Evolutionary conservation across 64 coral and sea anemone species (phyloP).

Genomic region (Acropora yongei): DNA sequence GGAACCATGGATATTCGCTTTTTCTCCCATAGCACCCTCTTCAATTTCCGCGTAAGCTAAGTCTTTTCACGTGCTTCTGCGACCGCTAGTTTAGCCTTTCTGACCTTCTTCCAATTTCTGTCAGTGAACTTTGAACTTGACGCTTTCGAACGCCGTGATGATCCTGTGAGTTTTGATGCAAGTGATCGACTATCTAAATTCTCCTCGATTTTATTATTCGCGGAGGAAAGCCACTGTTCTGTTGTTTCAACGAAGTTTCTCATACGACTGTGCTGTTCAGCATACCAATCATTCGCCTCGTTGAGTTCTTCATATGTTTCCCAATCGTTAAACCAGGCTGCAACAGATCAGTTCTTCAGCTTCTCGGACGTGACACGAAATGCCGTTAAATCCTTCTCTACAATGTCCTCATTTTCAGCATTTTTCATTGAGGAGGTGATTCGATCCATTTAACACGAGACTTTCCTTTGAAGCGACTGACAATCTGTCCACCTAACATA

Average conservation of each 20-base stretch:
- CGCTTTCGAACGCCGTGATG: not conserved
- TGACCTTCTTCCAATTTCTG: not conserved
- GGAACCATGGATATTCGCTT: not conserved
- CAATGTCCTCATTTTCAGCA: not conserved
- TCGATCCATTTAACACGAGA: not conserved
- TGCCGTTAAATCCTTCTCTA: not conserved
- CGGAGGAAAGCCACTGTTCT: not conserved
- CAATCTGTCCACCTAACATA: conserved; percentile 6
- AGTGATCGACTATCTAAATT: not conserved
- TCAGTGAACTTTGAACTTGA: not conserved
- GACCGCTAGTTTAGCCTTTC: conserved; percentile 1
- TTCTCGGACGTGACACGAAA: conserved; percentile 14
- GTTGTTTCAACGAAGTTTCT: conserved; percentile 4
- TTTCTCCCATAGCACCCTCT: not conserved
- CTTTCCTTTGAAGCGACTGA: not conserved
- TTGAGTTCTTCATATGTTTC: not conserved
- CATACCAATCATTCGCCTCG: conserved; percentile 17
- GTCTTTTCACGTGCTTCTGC: not conserved
- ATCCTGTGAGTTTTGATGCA: not conserved
- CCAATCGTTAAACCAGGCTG: not conserved
- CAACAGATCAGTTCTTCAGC: not conserved
- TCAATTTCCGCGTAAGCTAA: not conserved
- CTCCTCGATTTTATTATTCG: not conserved
- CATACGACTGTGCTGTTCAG: not conserved
- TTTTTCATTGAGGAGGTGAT: not conserved